Evolutionary conservation across 2,797 vertebrate genomes (phyloP).

Genomic region (Erethizon dorsatum): DNA sequence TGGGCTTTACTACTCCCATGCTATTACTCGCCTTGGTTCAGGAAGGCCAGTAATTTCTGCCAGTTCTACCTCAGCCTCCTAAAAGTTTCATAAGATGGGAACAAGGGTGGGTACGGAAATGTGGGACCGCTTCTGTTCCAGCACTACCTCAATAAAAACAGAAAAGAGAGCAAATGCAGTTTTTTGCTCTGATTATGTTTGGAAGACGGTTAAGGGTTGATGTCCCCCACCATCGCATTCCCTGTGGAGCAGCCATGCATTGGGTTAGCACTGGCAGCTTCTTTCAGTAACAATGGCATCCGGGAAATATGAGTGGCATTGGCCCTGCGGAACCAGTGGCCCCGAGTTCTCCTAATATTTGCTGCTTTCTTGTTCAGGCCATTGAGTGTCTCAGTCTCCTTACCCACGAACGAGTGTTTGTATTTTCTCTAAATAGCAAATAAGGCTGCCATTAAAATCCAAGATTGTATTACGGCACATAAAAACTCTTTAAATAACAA

Average conservation of each 20-base stretch:
- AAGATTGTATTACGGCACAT: background rate
- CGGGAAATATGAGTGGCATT: background rate
- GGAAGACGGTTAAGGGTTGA: slow-evolving; percentile 84
- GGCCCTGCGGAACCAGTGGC: background rate
- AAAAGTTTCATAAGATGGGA: background rate
- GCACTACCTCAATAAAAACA: slow-evolving; percentile 81
- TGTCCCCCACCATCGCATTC: slow-evolving; percentile 36
- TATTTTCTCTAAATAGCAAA: background rate
- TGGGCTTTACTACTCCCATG: background rate
- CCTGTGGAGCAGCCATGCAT: slow-evolving; percentile 57
- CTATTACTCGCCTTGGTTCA: background rate
- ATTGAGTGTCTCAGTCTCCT: background rate
- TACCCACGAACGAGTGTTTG: background rate
- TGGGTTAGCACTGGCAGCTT: background rate
- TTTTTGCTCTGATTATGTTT: slow-evolving; percentile 84
- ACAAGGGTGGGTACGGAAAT: background rate
- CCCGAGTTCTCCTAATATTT: background rate
- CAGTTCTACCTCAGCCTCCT: slow-evolving; percentile 16
- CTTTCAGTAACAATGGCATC: background rate
- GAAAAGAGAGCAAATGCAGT: slow-evolving; percentile 58
- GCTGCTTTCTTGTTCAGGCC: background rate
- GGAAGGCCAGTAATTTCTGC: background rate
- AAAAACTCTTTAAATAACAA: slow-evolving; percentile 24
- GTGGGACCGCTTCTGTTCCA: slow-evolving; percentile 81
- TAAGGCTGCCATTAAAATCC: slow-evolving; percentile 16